phyloP scores from a whole-genome alignment of 2,888 invertebrate genomes.

The Perizoma flavofasciatum region DNA sequence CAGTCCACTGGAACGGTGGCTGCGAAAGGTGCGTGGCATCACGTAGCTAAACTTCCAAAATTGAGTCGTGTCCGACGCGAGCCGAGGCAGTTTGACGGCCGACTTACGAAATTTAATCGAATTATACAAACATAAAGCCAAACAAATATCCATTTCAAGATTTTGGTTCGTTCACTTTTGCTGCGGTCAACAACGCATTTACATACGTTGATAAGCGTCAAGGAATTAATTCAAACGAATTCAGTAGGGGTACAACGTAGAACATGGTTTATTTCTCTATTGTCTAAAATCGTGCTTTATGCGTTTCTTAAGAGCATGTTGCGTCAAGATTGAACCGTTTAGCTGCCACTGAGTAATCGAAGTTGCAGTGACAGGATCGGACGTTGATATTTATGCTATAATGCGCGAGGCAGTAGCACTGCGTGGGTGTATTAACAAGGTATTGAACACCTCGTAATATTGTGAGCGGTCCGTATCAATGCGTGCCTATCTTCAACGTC shows the following conservation, averaged over 20 bases:
- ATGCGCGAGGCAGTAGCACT: conserved; percentile 48
- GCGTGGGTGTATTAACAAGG: conserved; percentile 56
- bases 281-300: conserved; percentile 65
- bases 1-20: conserved; percentile 67
- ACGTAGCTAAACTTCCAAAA: conserved; percentile 68
- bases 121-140: conserved; percentile 61
- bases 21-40: conserved; percentile 69
- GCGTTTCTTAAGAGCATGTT: conserved; percentile 37
- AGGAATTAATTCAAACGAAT: conserved; percentile 53
- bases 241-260: conserved; percentile 62
- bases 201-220: conserved; percentile 16
- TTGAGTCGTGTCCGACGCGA: conserved; percentile 57
- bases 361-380: conserved; percentile 55
- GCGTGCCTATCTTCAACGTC: conserved; percentile 45
- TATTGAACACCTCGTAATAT: conserved; percentile 42
- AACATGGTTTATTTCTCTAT: conserved; percentile 75
- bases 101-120: conserved; percentile 68
- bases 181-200: conserved; percentile 6
- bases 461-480: conserved; percentile 45
- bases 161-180: conserved; percentile 49
- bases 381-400: conserved; percentile 58
- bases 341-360: conserved; percentile 59
- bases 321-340: conserved; percentile 49
- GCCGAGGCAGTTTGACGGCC: conserved; percentile 62
- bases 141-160: conserved; percentile 52